Conservation (phyloP, 2,888 invertebrate genomes). For the Stenotaenia linearis region DNA sequence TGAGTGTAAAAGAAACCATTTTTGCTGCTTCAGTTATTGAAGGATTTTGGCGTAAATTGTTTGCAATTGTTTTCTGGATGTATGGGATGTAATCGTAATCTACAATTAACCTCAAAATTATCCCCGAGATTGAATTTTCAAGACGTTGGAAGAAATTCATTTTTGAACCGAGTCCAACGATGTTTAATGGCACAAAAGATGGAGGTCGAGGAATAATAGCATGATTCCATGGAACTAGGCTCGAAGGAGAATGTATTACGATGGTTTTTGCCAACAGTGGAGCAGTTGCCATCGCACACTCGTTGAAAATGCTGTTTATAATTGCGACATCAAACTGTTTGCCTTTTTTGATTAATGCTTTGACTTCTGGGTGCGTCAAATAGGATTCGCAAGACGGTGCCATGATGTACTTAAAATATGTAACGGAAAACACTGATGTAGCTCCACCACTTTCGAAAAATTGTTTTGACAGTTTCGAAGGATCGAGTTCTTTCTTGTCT, state of each 20-base stretch:
- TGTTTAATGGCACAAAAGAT: neutral
- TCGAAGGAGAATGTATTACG: neutral
- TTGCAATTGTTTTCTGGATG: neutral
- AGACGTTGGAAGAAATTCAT: slow-evolving; percentile 8
- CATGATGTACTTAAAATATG: neutral
- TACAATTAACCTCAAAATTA: neutral
- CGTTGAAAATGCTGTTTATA: neutral
- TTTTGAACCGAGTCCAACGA: neutral
- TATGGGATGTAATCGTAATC: neutral
- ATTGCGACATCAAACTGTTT: slow-evolving; percentile 21
- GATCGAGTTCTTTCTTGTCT: too few species aligned
- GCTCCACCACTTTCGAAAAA: too few species aligned
- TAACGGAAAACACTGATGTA: neutral
- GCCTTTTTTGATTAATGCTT: neutral
- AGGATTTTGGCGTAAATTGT: neutral
- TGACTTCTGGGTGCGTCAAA: neutral
- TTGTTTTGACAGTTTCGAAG: too few species aligned
- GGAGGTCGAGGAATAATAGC: neutral
- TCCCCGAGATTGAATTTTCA: neutral
- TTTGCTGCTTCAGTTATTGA: neutral
- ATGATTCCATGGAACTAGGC: neutral
- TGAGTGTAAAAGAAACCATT: neutral
- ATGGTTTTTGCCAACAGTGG: neutral
- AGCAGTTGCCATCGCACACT: slow-evolving; percentile 2
- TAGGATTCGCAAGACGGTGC: neutral